Base-by-base conservation (phyloP, 2,113 vertebrate species). In the Balaeniceps rex region DNA sequence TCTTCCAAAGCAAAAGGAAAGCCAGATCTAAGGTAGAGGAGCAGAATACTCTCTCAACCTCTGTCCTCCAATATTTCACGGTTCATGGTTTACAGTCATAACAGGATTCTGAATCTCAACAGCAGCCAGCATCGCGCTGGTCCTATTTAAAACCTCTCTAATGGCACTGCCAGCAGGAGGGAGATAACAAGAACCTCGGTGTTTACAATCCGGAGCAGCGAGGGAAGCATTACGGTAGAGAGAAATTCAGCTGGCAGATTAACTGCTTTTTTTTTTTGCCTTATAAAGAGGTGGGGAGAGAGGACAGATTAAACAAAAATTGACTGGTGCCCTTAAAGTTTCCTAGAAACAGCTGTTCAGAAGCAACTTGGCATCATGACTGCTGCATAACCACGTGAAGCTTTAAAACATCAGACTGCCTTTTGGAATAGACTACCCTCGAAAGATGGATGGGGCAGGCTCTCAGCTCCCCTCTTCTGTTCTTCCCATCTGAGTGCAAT, bases 51-150 rank as follows among this genome's bases (percentile, higher is more conserved):
- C 92, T 72, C 70, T 85, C 88, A 54, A 14, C 54, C 86, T 87
- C 90, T 66, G 71, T 86, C 76, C 95, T 86, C 70, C 68, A 54
- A 3, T 82, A 93, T 96, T 95, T 94, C 80, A 97, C 4, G 25
- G 91, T 95, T 96, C 94, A 84, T 61, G 78, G 87, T 77, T 88
- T 55, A 92, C 87, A 95, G 88, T 38, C 89, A 68, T 88, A 90
- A 92, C 80, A 94, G 92, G 81, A 92, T 52, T 95, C 86, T 33
- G 18, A 33, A 79, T 74, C 76, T 90, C 42, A 0, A 54, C 36
- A 40, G 95, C 60, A 76, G 58, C 46, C 85, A 84, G 79, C 44
- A 89, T 55, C 44, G 17, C 60, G 2, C 92, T 52, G 86, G 69
- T 42, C 82, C 66, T 75, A 66, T 93, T 93, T 96, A 81, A 93